phyloP scores from a whole-genome alignment of 2,797 vertebrate genomes.

The Karalla daura region DNA sequence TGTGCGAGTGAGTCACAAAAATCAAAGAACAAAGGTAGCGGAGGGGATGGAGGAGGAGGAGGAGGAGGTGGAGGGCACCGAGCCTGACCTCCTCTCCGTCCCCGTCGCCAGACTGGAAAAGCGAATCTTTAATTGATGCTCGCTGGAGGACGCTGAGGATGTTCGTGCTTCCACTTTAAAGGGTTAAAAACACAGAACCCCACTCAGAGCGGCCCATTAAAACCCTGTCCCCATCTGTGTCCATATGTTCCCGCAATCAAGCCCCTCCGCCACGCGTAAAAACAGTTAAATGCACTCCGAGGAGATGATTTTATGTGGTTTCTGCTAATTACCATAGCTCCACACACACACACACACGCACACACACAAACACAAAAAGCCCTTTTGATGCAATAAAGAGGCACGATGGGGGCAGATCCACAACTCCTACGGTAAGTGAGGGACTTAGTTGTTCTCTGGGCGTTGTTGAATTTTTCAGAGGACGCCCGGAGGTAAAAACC shows the following conservation, averaged over 20 bases:
- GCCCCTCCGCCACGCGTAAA: slow-evolving; percentile 50
- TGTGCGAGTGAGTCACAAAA: neutral
- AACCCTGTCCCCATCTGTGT: slow-evolving; percentile 66
- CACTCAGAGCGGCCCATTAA: slow-evolving; percentile 70
- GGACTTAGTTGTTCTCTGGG: slow-evolving; percentile 74
- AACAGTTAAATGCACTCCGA: slow-evolving; percentile 77
- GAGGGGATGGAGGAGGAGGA: too few species aligned
- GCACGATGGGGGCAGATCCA: slow-evolving; percentile 57
- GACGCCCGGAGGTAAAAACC: slow-evolving; percentile 75
- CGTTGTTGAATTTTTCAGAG: slow-evolving; percentile 83
- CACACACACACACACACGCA: slow-evolving; percentile 28
- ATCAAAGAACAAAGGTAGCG: neutral
- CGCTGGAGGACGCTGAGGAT: slow-evolving; percentile 42
- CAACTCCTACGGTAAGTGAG: slow-evolving; percentile 73
- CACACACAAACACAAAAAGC: slow-evolving; percentile 44
- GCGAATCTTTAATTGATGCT: slow-evolving; percentile 74
- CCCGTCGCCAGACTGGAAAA: slow-evolving; percentile 42
- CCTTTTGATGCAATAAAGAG: slow-evolving; percentile 75
- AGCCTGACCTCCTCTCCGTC: neutral
- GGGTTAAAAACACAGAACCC: slow-evolving; percentile 75
- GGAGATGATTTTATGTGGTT: slow-evolving; percentile 70
- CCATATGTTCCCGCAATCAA: slow-evolving; percentile 72
- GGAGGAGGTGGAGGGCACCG: neutral
- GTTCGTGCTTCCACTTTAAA: slow-evolving; percentile 54
- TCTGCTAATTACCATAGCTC: slow-evolving; percentile 78